Evolutionary conservation across 2,113 vertebrate species (phyloP).

Genomic region (Glaucomys volans): DNA sequence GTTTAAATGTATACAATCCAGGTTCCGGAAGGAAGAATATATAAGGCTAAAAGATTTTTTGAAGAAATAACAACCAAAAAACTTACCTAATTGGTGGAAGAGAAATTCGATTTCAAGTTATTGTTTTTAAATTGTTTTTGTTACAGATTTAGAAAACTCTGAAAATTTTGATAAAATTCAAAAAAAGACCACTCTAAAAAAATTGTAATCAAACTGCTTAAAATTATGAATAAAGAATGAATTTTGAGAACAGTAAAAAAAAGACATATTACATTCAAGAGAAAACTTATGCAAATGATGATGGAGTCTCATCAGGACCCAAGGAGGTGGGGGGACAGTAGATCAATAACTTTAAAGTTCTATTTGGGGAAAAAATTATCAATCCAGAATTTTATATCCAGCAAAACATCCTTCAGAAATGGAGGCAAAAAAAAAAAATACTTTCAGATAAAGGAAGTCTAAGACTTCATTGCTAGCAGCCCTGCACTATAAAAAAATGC

Average conservation of each 20-base stretch:
- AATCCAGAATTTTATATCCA: slow-evolving; percentile 21
- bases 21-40: not conserved
- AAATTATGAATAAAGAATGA: not conserved
- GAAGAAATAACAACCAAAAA: slow-evolving; percentile 4
- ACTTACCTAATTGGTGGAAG: not conserved
- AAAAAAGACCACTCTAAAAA: not conserved
- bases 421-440: slow-evolving; percentile 41
- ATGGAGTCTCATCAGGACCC: not conserved
- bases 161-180: not conserved
- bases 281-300: not conserved
- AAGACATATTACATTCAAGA: not conserved
- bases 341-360: not conserved
- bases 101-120: not conserved
- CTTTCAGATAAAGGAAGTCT: not conserved
- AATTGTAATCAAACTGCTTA: not conserved
- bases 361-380: not conserved
- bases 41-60: slow-evolving; percentile 1
- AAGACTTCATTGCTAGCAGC: not conserved
- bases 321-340: not conserved
- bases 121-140: no score
- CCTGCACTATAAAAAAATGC: not conserved
- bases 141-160: no score
- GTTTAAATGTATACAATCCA: not conserved
- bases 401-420: slow-evolving; percentile 36
- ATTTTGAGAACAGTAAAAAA: not conserved